phyloP scores from a whole-genome alignment of 1,140 invertebrate genomes.

The Caenorhabditis tropicalis region DNA sequence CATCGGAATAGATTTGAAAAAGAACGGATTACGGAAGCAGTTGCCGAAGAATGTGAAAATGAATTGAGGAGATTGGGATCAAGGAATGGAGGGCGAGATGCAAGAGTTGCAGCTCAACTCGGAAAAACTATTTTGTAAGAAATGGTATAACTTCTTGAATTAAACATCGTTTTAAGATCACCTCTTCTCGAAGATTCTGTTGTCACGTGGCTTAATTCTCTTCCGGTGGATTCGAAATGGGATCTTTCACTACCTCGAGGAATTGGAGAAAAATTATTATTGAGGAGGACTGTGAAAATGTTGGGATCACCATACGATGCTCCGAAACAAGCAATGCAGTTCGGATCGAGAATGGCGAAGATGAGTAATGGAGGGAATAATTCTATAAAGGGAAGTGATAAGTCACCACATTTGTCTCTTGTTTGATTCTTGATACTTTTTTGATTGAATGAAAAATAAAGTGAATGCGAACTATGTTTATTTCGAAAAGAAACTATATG shows the following conservation, averaged over 20 bases:
- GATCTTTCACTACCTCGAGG: conserved; percentile 76
- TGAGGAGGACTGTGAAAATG: conserved; percentile 77
- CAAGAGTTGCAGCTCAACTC: conserved; percentile 80
- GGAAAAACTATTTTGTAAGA: conserved; percentile 65
- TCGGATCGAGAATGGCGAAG: conserved; percentile 94
- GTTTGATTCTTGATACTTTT: neutral
- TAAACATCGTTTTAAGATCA: conserved; percentile 75
- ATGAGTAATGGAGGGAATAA: conserved; percentile 79
- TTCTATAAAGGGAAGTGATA: conserved; percentile 35
- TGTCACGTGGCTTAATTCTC: conserved; percentile 77
- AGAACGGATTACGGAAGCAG: neutral
- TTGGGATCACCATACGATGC: conserved; percentile 74
- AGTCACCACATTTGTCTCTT: neutral
- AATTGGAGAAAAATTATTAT: conserved; percentile 89
- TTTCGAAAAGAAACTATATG: neutral
- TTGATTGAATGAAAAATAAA: neutral
- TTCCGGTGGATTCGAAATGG: conserved; percentile 83
- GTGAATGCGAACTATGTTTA: neutral
- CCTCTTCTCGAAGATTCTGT: conserved; percentile 94
- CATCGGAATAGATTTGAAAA: conserved; percentile 54
- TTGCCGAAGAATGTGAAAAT: conserved; percentile 55
- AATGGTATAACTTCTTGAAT: neutral
- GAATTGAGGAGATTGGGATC: conserved; percentile 58
- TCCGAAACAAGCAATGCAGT: conserved; percentile 94
- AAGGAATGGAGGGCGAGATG: conserved; percentile 90